phyloP scores from a whole-genome alignment of 2,888 invertebrate species.

The Perithous albicinctus region DNA sequence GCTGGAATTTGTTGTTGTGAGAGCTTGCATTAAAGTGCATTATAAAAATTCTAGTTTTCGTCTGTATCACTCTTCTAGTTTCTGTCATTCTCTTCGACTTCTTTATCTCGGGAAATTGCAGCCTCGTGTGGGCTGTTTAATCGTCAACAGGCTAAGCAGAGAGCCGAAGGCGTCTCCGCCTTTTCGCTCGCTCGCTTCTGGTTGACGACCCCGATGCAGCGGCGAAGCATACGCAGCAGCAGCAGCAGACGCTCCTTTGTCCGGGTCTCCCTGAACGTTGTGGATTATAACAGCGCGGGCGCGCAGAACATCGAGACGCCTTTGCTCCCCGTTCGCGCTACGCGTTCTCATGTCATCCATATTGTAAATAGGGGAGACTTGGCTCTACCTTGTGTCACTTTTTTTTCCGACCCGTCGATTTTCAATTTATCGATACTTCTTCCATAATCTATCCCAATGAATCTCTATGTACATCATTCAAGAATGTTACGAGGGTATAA shows the following conservation, averaged over 20 bases:
- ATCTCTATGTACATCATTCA: too few relatives aligned
- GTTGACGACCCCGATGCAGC: slow-evolving; percentile 77
- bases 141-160: slow-evolving; percentile 63
- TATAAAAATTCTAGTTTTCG: too few relatives aligned
- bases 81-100: neutral
- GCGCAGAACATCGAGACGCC: slow-evolving; percentile 10
- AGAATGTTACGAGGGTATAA: too few relatives aligned
- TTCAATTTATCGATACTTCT: too few relatives aligned
- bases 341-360: slow-evolving; percentile 49
- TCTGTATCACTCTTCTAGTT: neutral
- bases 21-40: too few relatives aligned
- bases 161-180: slow-evolving; percentile 54
- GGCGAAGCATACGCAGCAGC: slow-evolving; percentile 62
- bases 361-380: too few relatives aligned
- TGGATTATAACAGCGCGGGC: slow-evolving; percentile 57
- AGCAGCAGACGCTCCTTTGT: slow-evolving; percentile 75
- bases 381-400: slow-evolving; percentile 24
- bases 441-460: too few relatives aligned
- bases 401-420: too few relatives aligned
- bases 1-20: too few relatives aligned
- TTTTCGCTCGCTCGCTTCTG: slow-evolving; percentile 62
- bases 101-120: slow-evolving; percentile 42
- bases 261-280: slow-evolving; percentile 75
- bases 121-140: slow-evolving; percentile 68
- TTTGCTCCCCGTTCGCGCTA: slow-evolving; percentile 19